Base-by-base conservation (phyloP, 64 coral and sea anemone species). In the Pocillopora verrucosa region DNA sequence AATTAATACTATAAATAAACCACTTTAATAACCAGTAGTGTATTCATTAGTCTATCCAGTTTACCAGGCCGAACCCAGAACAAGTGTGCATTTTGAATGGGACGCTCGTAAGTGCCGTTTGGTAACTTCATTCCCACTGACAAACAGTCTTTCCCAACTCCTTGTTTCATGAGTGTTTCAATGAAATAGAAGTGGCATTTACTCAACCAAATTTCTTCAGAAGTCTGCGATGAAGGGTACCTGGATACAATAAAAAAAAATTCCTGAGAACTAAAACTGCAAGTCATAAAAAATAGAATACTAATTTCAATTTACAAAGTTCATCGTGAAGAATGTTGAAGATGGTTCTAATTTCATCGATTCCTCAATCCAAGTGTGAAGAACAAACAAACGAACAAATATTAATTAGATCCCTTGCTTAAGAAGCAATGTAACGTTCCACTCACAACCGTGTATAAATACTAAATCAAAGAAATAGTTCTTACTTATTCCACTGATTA, bases 51-150 rank as follows among this genome's bases (percentile, higher is more conserved):
- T 20, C 10, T 24, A 24, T 20, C 11, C 22, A 20, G 11, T 5
- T 89, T 89, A 96, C 94, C 94, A 90, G 94, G 94, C 5, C 79
- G 75, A 56, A 96, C 81, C 90, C 90, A 96, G 76, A 76, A 96
- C 36, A 96, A 88, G 13, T 76, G 90, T 13, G 24, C 63, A 1
- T 64, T 65, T 38, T 61, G 22, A 36, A 96, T 90, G 10, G 94
- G 94, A 36, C 94, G 61, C 58, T 96, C 80, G 36, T 86, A 96
- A 35, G 87, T 89, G 6, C 94, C 90, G 70, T 92, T 92, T 12
- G 94, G 94, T 13, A 96, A 73, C 60, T 80, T 92, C 87, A 96
- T 96, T 56, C 86, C 94, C 9, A 96, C 94, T 37, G 94, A 89
- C n/a, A 75, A 87, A 65, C 77, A 88, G 56, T 92, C 94, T 1